Evolutionary conservation across 2,888 invertebrate species (phyloP).

Genomic region (Hydropsyche betteni): DNA sequence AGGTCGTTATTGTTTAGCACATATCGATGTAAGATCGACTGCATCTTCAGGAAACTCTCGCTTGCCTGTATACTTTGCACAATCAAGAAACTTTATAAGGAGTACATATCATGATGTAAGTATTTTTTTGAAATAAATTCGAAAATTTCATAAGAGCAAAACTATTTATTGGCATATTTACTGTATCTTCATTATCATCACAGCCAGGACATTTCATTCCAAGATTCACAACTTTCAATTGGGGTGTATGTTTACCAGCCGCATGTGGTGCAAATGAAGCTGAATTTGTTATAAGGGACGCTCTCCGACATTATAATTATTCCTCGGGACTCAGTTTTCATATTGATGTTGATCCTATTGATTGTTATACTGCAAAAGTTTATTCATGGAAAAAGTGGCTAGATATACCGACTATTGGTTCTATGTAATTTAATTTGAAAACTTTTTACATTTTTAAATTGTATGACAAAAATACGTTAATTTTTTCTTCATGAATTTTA

Average conservation of each 20-base stretch:
- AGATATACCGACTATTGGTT: slow-evolving; percentile 60
- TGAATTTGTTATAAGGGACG: slow-evolving; percentile 66
- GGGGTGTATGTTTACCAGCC: slow-evolving; percentile 76
- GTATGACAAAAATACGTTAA: background rate
- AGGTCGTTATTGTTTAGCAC: slow-evolving; percentile 76
- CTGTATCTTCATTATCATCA: slow-evolving; percentile 49
- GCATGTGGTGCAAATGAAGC: slow-evolving; percentile 71
- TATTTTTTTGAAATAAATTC: slow-evolving; percentile 35
- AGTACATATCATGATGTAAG: slow-evolving; percentile 72
- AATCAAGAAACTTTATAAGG: slow-evolving; percentile 71
- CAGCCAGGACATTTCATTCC: slow-evolving; percentile 79
- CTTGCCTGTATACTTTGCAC: slow-evolving; percentile 71
- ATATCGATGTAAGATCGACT: slow-evolving; percentile 66
- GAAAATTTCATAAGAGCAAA: no score
- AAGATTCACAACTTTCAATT: slow-evolving; percentile 74
- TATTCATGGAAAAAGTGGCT: slow-evolving; percentile 53
- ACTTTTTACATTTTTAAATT: slow-evolving; percentile 8
- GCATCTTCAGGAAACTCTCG: slow-evolving; percentile 68
- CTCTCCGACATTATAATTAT: slow-evolving; percentile 68
- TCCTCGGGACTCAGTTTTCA: slow-evolving; percentile 68
- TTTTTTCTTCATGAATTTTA: slow-evolving; percentile 54
- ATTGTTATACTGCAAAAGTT: slow-evolving; percentile 65
- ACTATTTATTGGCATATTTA: background rate
- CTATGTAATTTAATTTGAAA: slow-evolving; percentile 58
- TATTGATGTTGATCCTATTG: slow-evolving; percentile 67